Base-by-base conservation (phyloP, 2,888 invertebrate genomes). In the Melipona bicolor region DNA sequence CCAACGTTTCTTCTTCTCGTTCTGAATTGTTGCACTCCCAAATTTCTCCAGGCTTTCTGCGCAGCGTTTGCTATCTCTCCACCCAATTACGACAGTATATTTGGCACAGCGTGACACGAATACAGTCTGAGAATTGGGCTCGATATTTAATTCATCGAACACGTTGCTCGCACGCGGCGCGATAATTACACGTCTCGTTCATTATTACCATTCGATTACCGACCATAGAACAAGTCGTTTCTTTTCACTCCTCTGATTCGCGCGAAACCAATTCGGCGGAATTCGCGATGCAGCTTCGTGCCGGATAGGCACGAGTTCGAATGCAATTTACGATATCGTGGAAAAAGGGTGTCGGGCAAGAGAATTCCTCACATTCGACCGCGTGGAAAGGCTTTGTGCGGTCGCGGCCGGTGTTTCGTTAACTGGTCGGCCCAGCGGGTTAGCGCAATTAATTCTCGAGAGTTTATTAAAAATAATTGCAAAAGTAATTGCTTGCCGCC, bases 391-490 rank as follows among this genome's bases (percentile, higher is more conserved):
- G 21, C 49, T 73, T 77, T 73, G 82, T 77, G 43, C 67, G 27
- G 6, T 3, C 17, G 43, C 49, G 50, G 32, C 36, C 27, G 43
- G 61, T 36, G 49, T 73, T 73, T 50, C 24, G 61, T 54, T 62
- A 62, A 36, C 62, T 11, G 24, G 19, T 50, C 52, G 15, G 59
- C 62, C n/a, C 62, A n/a, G 21, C 70, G 59, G 62, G 76, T 82
- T 69, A 69, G 72, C 83, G 83, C 83, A 83, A 83, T 83, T 83
- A 83, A 83, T 82, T 83, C 83, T 82, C 65, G 83, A 83, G 83
- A 54, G 77, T 83, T 83, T 83, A 83, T 83, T 83, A 83, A 83
- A 83, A 83, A 82, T 83, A 83, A 83, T 83, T 83, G 83, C 83
- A 54, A 82, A 83, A 82, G 77, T 77, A 83, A 83, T 83, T 83